These are phyloP conservation scores for Enteromius paludinosus DNA, from an alignment of 2,797 vertebrate genomes.

Conservation along the genomic window DNA sequence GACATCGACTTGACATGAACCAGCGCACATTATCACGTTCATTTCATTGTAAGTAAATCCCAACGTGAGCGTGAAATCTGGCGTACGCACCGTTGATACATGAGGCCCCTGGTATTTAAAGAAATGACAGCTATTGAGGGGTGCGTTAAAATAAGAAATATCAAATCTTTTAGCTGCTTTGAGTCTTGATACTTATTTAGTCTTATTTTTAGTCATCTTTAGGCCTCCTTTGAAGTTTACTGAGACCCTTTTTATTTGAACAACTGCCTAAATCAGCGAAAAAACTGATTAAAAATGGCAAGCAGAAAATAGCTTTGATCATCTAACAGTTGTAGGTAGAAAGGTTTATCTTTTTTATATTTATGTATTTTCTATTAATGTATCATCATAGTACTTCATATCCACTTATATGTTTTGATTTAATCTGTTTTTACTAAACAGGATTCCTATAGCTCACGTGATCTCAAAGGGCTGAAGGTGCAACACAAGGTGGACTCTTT, in stretches of 20 bases:
- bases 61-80: too few species aligned
- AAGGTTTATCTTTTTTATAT: not conserved
- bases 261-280: not conserved
- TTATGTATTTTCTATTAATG: not conserved
- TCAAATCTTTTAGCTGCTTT: not conserved
- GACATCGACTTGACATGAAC: too few species aligned
- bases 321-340: not conserved
- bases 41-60: too few species aligned
- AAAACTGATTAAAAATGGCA: not conserved
- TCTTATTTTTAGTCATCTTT: not conserved
- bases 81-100: too few species aligned
- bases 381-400: not conserved
- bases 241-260: not conserved
- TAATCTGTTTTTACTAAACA: slow-evolving; percentile 40
- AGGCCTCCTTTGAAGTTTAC: not conserved
- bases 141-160: not conserved
- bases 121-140: not conserved
- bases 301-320: not conserved
- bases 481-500: slow-evolving; percentile 90
- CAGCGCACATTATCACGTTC: too few species aligned
- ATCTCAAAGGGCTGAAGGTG: slow-evolving; percentile 90
- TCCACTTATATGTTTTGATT: not conserved
- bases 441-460: slow-evolving; percentile 79
- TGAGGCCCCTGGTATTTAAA: not conserved
- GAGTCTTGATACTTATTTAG: too few species aligned